These are phyloP conservation scores for Perccottus glenii DNA, from an alignment of 2,113 vertebrate species.

Conservation along the genomic window DNA sequence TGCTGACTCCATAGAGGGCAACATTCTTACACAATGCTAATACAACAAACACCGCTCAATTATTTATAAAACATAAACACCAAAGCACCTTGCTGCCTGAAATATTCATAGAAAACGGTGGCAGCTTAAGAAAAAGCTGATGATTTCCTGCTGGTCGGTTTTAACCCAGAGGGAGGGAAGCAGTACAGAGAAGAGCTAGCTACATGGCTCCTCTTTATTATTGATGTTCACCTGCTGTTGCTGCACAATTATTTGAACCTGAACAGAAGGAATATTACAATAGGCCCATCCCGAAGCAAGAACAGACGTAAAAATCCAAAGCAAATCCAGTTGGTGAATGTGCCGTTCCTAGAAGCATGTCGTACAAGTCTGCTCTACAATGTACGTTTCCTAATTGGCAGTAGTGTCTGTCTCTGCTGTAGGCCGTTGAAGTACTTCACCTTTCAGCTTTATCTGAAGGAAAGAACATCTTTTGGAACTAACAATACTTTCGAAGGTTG, in stretches of 20 bases:
- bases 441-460: not conserved
- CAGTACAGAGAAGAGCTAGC: not conserved
- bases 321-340: no score
- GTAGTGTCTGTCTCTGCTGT: not conserved
- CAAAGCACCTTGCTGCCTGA: slow-evolving; percentile 13
- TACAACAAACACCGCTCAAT: slow-evolving; percentile 34
- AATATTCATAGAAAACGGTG: slow-evolving; percentile 42
- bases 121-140: slow-evolving; percentile 20
- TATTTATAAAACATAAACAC: slow-evolving; percentile 40
- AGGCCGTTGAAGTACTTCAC: not conserved
- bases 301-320: no score
- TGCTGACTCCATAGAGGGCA: slow-evolving; percentile 1
- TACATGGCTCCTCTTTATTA: slow-evolving; percentile 22
- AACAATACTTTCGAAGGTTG: not conserved
- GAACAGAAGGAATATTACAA: not conserved
- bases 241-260: not conserved
- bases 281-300: no score
- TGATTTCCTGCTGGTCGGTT: slow-evolving; percentile 18
- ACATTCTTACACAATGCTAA: slow-evolving; percentile 4
- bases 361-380: not conserved
- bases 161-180: slow-evolving; percentile 28
- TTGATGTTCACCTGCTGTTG: slow-evolving; percentile 5
- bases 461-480: not conserved
- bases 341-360: not conserved
- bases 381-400: not conserved